A percentile compares a stretch with the other conserved stretches of the same genome.
phyloP scores from a whole-genome alignment of 2,888 invertebrate species.

The Lysandra bellargus region DNA sequence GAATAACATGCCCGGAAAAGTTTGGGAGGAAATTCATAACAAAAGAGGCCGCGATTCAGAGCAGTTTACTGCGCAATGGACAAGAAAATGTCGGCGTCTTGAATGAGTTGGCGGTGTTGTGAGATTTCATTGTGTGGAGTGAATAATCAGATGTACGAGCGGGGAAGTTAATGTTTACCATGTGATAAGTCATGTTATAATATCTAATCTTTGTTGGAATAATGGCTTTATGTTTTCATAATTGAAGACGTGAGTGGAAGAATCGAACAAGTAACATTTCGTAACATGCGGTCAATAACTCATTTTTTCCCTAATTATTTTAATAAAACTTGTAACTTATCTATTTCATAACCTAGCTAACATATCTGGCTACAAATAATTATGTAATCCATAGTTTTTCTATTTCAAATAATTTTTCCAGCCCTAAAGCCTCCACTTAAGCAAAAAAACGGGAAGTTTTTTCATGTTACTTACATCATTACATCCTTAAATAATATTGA shows the following conservation, averaged over 20 bases:
- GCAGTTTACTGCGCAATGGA: constrained; percentile 14
- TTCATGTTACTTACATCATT: too few species aligned
- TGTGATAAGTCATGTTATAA: neutral
- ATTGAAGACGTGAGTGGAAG: too few species aligned
- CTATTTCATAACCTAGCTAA: too few species aligned
- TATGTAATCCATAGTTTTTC: too few species aligned
- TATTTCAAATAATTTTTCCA: too few species aligned
- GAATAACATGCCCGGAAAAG: neutral
- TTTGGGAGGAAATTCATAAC: constrained; percentile 3
- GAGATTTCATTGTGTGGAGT: neutral
- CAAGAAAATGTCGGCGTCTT: constrained; percentile 4
- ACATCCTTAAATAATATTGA: neutral
- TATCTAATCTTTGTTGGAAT: neutral
- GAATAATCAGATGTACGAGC: neutral
- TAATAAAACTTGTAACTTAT: too few species aligned
- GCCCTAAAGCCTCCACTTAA: too few species aligned
- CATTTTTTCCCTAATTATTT: too few species aligned
- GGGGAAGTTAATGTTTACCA: neutral
- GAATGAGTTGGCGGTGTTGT: constrained; percentile 6
- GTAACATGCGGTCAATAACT: too few species aligned
- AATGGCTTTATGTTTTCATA: neutral
- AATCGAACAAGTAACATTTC: too few species aligned
- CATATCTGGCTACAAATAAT: too few species aligned
- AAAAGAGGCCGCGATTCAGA: constrained; percentile 3
- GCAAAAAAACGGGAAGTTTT: too few species aligned